Base-by-base conservation (phyloP, 2,797 vertebrate species). In the Sebastolobus altivelis region DNA sequence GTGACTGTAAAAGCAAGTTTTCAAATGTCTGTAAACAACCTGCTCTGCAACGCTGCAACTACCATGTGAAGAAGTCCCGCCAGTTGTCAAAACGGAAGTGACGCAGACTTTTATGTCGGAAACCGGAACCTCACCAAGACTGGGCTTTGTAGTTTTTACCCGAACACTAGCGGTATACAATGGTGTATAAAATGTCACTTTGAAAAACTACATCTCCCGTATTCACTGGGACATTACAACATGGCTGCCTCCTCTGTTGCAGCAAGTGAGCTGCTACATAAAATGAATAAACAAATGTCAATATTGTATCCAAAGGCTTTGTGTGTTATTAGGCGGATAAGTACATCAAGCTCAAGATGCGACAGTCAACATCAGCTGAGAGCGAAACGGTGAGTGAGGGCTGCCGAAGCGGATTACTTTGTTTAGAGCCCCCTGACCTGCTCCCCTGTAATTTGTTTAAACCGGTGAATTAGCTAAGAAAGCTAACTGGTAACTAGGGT, bases 191-290 rank as follows among this genome's bases (percentile, higher is more conserved):
- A 37, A n/a, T 3, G 9, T n/a, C 18, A 59, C 10, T 35, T 25
- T 2, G 1, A 55, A 52, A 68, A 88, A 96, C 95, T 96, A 93
- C 95, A 95, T 2, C n/a, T 89, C 90, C 95, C 94, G 11, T 38
- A 2, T 54, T 40, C 14, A 2, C 0, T 7, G 5, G 0, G 6
- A 2, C 0, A 0, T 0, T 2, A 37, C 71, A 93, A 84, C 76
- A 96, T 96, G 96, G 95, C 96, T 10, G 91, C 91, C 29, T 86
- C 90, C 83, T 65, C 76, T 59, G 72, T 65, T 0, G 86, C 86
- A 65, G 83, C 81, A 16, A 78, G 71, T 52, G 86, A 84, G 27
- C 37, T 94, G 37, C 77, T 94, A 1, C 76, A 54, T 9, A 88
- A 76, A 4, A 84, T 94, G 27, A 92, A 78, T 54, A 93, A 87